A percentile compares a stretch with the other conserved stretches of the same genome.
These are phyloP conservation scores for Peromyscus aztecus DNA, from an alignment of 2,797 vertebrate genomes.

Conservation along the genomic window DNA sequence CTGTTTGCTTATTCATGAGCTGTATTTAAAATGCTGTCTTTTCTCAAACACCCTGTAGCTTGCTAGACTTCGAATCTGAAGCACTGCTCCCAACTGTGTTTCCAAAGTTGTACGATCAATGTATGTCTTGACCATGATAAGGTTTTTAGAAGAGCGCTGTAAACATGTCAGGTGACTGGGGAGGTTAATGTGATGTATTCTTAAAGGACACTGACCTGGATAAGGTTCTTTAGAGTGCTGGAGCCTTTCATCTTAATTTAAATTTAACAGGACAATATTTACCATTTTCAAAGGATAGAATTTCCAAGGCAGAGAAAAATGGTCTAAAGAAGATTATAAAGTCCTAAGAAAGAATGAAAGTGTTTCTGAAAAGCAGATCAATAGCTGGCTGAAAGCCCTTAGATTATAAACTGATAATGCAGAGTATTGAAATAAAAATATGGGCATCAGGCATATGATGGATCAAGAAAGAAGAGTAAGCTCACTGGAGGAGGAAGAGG, in stretches of 20 bases:
- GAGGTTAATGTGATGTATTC: conserved; percentile 25
- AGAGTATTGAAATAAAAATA: conserved; percentile 77
- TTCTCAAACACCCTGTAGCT: conserved; percentile 77
- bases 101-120: conserved; percentile 62
- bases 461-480: conserved; percentile 45
- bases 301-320: conserved; percentile 68
- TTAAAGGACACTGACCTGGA: conserved; percentile 38
- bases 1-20: conserved; percentile 80
- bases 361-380: conserved; percentile 74
- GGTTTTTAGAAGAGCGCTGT: conserved; percentile 30
- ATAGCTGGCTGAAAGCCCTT: conserved; percentile 71
- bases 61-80: conserved; percentile 66
- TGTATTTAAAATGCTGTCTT: conserved; percentile 82
- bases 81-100: conserved; percentile 17
- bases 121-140: conserved; percentile 53
- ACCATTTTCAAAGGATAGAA: conserved; percentile 55
- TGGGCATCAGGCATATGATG: conserved; percentile 8
- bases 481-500: neutral
- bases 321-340: conserved; percentile 70
- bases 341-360: conserved; percentile 71
- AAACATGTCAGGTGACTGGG: conserved; percentile 54
- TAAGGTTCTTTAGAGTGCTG: neutral
- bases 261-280: conserved; percentile 73
- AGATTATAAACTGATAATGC: conserved; percentile 82
- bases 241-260: conserved; percentile 62